Percentiles rank a stretch among this genome's conserved stretches.
phyloP scores from a whole-genome alignment of 2,797 vertebrate species.

The Periophthalmus magnuspinnatus region DNA sequence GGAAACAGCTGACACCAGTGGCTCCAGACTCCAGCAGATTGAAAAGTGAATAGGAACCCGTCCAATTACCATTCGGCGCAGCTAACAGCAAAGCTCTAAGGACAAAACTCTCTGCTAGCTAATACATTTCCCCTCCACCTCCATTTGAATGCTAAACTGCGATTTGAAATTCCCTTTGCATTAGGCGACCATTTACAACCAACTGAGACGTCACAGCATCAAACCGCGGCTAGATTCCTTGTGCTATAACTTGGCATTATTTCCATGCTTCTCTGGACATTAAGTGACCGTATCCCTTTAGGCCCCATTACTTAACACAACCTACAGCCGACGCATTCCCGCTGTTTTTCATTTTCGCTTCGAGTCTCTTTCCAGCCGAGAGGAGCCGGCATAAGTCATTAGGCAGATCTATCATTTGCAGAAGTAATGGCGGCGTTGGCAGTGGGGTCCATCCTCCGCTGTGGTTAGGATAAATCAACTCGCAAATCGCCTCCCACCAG shows the following conservation, averaged over 20 bases:
- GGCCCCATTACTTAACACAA: constrained; percentile 11
- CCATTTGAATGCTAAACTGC: constrained; percentile 3
- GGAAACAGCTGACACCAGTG: constrained; percentile 10
- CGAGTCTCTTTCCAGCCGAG: background rate
- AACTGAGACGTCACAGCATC: background rate
- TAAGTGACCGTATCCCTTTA: constrained; percentile 15
- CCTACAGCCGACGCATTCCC: background rate
- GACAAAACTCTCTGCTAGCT: constrained; percentile 4
- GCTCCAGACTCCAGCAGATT: background rate
- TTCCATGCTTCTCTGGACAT: constrained; percentile 7
- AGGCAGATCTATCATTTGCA: constrained; percentile 14
- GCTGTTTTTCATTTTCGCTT: constrained; percentile 11
- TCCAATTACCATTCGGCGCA: constrained; percentile 4
- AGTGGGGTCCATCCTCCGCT: constrained; percentile 6
- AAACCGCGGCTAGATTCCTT: background rate
- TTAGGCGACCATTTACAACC: constrained; percentile 5
- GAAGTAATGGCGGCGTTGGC: constrained; percentile 6
- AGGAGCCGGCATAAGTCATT: constrained; percentile 5
- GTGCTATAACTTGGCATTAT: constrained; percentile 10
- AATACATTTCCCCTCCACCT: constrained; percentile 1
- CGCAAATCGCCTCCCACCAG: constrained; percentile 3
- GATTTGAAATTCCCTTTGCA: constrained; percentile 8
- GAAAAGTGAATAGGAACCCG: background rate
- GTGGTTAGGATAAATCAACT: constrained; percentile 13
- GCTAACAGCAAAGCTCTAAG: background rate